These are phyloP conservation scores for Phacellophora camtschatica DNA, from an alignment of 30 jellyfish, hydroid and myxozoan species.

Conservation along the genomic window DNA sequence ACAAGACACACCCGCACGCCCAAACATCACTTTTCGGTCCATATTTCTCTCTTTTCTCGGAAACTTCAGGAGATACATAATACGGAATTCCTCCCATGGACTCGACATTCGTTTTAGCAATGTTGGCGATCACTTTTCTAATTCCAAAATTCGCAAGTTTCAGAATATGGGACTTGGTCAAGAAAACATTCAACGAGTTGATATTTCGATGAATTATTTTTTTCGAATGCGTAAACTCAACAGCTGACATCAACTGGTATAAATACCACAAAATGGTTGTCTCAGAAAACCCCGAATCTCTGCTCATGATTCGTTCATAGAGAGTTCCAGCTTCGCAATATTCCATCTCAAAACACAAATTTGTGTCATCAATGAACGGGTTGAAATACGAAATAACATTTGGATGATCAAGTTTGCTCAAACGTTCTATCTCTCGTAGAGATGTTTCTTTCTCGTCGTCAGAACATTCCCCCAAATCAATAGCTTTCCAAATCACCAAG, in stretches of 20 bases:
- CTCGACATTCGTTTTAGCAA: slow-evolving; percentile 41
- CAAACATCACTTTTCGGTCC: slow-evolving; percentile 89
- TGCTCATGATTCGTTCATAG: slow-evolving; percentile 75
- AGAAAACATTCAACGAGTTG: slow-evolving; percentile 78
- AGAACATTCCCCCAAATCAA: slow-evolving; percentile 78
- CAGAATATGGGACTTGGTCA: slow-evolving; percentile 72
- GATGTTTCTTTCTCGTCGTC: slow-evolving; percentile 81
- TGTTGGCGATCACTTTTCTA: slow-evolving; percentile 79
- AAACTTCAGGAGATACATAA: slow-evolving; percentile 89
- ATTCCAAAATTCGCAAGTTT: slow-evolving; percentile 92
- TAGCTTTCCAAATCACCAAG: slow-evolving; percentile 86
- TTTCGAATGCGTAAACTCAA: slow-evolving; percentile 64
- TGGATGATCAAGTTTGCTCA: slow-evolving; percentile 75
- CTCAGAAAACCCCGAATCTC: slow-evolving; percentile 57
- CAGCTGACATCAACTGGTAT: slow-evolving; percentile 86
- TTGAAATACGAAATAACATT: slow-evolving; percentile 71
- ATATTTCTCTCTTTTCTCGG: slow-evolving; percentile 48
- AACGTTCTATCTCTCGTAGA: slow-evolving; percentile 70
- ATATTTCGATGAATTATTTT: slow-evolving; percentile 87
- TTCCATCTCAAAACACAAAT: slow-evolving; percentile 87
- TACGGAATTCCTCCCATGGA: slow-evolving; percentile 95
- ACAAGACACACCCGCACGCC: slow-evolving; percentile 98
- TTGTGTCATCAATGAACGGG: slow-evolving; percentile 85
- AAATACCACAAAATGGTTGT: slow-evolving; percentile 63
- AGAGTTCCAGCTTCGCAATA: slow-evolving; percentile 88